Percentiles rank a stretch among this genome's conserved stretches.
These are phyloP conservation scores for Hybos culiciformis DNA, from an alignment of 2,888 invertebrate species.

Conservation along the genomic window DNA sequence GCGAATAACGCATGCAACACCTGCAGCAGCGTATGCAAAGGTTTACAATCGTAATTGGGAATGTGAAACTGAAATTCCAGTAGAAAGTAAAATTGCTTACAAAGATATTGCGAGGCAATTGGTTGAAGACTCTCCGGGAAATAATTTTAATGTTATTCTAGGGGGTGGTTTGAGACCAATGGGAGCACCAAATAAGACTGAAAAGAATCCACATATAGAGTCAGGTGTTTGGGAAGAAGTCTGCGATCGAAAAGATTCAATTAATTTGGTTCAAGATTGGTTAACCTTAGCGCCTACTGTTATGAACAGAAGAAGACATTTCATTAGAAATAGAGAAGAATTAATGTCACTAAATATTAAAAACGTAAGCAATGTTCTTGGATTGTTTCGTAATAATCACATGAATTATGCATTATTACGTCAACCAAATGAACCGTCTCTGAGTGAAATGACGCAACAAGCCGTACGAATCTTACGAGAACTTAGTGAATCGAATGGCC, in stretches of 20 bases:
- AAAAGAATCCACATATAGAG: conserved; percentile 19
- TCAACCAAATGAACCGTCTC: conserved; percentile 38
- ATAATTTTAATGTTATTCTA: conserved; percentile 45
- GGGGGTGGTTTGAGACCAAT: conserved; percentile 46
- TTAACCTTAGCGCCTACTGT: conserved; percentile 30
- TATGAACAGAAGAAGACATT: conserved; percentile 21
- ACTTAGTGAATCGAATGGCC: too few relatives aligned
- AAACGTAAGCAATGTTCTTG: conserved; percentile 38
- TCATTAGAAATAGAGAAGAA: conserved; percentile 33
- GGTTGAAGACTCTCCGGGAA: conserved; percentile 46
- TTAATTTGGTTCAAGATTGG: conserved; percentile 45
- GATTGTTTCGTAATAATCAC: conserved; percentile 43
- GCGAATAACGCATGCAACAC: conserved; percentile 51
- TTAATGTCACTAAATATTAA: conserved; percentile 33
- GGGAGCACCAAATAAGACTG: conserved; percentile 25
- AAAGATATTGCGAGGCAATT: conserved; percentile 48
- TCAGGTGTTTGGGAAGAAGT: conserved; percentile 25
- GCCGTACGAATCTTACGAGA: conserved; percentile 41
- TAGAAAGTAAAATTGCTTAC: conserved; percentile 25
- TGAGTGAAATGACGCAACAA: conserved; percentile 45
- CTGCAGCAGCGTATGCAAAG: conserved; percentile 45
- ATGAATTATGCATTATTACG: conserved; percentile 42
- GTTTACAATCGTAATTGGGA: conserved; percentile 45
- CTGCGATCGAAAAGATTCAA: conserved; percentile 39
- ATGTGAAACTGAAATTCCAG: conserved; percentile 38